Percentiles rank a stretch among this genome's conserved stretches.
These are phyloP conservation scores for Phyto melanocephala DNA, from an alignment of 2,888 invertebrate species.

Conservation along the genomic window DNA sequence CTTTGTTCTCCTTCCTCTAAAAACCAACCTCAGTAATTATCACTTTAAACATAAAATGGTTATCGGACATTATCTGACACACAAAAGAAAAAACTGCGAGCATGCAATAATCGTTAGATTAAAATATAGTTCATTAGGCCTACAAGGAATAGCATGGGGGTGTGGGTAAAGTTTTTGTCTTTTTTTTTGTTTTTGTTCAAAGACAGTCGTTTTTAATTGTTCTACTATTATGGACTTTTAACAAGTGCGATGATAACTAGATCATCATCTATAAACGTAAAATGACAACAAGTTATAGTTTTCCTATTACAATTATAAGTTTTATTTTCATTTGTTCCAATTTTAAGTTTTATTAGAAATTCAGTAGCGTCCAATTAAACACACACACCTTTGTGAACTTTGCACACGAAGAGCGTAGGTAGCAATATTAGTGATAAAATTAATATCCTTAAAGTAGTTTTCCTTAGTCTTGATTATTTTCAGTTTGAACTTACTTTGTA, in stretches of 20 bases:
- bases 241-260: not conserved
- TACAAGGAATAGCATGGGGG: not conserved
- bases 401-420: not conserved
- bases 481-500: no score
- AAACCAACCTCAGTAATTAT: slow-evolving; percentile 28
- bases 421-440: slow-evolving; percentile 19
- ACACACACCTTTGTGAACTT: slow-evolving; percentile 32
- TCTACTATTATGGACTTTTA: not conserved
- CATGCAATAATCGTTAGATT: not conserved
- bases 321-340: not conserved
- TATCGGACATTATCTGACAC: slow-evolving; percentile 20
- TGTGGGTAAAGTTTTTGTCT: not conserved
- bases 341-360: slow-evolving; percentile 31
- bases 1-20: not conserved
- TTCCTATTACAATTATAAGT: not conserved
- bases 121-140: slow-evolving; percentile 10
- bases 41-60: slow-evolving; percentile 40
- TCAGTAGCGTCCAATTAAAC: slow-evolving; percentile 18
- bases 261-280: slow-evolving; percentile 9
- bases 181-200: not conserved
- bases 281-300: slow-evolving; percentile 21
- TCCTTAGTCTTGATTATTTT: not conserved
- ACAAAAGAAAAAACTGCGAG: not conserved
- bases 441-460: not conserved
- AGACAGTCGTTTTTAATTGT: not conserved